Evolutionary conservation across 2,113 vertebrate species (phyloP).

Genomic region (Passer montanus): DNA sequence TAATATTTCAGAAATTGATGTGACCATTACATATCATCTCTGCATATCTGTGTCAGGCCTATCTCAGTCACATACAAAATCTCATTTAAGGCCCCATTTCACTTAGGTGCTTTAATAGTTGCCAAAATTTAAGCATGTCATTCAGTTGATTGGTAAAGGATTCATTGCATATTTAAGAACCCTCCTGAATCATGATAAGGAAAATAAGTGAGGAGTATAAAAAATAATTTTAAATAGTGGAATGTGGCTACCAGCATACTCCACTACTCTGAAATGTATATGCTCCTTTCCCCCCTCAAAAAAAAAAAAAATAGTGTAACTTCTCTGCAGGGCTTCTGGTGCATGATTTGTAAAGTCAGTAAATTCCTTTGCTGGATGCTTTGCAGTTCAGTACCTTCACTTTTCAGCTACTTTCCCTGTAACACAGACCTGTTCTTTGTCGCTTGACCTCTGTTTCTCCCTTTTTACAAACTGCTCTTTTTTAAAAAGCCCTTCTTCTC

Average conservation of each 20-base stretch:
- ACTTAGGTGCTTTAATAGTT: not conserved
- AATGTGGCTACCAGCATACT: not conserved
- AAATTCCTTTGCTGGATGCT: slow-evolving; percentile 11
- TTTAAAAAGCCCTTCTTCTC: slow-evolving; percentile 31
- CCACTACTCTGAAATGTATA: not conserved
- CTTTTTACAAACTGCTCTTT: slow-evolving; percentile 39
- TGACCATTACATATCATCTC: not conserved
- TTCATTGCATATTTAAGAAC: not conserved
- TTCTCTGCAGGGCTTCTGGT: not conserved
- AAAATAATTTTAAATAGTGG: not conserved
- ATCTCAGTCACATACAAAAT: not conserved
- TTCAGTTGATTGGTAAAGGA: not conserved
- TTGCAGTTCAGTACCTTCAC: not conserved
- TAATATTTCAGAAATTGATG: not conserved
- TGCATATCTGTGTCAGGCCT: not conserved
- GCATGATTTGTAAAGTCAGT: slow-evolving; percentile 14
- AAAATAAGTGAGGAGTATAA: not conserved
- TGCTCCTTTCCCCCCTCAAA: fast-evolving
- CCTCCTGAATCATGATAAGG: not conserved
- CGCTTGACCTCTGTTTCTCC: slow-evolving; percentile 30
- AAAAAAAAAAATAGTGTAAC: not conserved
- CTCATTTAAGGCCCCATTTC: slow-evolving; percentile 14
- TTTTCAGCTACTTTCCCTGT: slow-evolving; percentile 14
- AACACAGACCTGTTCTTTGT: slow-evolving; percentile 38
- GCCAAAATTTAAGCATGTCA: slow-evolving; percentile 5